These are phyloP conservation scores for Leptinotarsa texana DNA, from an alignment of 1,140 invertebrate genomes.

Conservation along the genomic window DNA sequence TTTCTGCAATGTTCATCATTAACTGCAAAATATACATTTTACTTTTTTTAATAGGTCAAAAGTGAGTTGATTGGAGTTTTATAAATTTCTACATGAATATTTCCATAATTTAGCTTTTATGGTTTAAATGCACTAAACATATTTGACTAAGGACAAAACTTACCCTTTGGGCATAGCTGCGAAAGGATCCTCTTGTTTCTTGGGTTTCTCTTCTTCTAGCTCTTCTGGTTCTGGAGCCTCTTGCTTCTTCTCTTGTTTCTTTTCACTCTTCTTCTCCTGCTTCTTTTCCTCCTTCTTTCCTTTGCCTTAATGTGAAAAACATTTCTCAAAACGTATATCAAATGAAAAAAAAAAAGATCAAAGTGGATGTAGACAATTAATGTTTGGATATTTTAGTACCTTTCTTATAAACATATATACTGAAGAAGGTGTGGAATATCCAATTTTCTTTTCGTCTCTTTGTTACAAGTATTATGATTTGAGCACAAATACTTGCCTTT, in stretches of 20 bases:
- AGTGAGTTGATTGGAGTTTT: no score
- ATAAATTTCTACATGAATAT: no score
- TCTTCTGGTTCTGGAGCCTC: background rate
- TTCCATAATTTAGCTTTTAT: no score
- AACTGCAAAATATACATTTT: no score
- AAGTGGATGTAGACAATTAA: background rate
- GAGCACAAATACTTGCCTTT: conserved; percentile 10
- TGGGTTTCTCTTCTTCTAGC: background rate
- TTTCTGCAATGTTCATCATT: no score
- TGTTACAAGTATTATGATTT: conserved; percentile 15
- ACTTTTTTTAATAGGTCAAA: no score
- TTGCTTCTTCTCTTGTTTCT: background rate
- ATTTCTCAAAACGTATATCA: no score
- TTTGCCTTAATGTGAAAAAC: background rate
- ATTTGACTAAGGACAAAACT: background rate
- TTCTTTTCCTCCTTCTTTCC: background rate
- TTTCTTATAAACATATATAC: background rate
- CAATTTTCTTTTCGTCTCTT: conserved; percentile 1
- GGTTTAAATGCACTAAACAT: no score
- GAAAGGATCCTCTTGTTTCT: background rate
- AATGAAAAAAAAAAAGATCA: no score
- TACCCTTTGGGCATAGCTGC: conserved; percentile 12
- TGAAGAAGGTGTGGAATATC: background rate
- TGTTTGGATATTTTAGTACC: background rate
- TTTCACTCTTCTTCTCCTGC: background rate